phyloP scores from a whole-genome alignment of 1,140 invertebrate genomes.

The Drosophila dunni region DNA sequence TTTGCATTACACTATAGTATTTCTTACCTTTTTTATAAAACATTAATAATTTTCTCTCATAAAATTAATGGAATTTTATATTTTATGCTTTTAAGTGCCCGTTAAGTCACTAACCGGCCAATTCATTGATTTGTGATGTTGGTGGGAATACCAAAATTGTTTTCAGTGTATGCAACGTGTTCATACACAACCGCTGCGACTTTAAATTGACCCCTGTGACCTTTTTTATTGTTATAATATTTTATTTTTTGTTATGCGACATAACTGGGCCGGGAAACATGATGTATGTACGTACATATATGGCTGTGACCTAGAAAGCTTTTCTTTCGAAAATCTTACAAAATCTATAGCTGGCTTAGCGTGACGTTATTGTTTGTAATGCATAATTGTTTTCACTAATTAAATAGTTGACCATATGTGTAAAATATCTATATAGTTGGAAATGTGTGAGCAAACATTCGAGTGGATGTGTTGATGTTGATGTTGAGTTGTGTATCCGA shows the following conservation, averaged over 20 bases:
- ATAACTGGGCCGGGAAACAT: conserved; percentile 13
- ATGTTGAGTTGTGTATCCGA: background rate
- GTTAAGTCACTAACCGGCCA: no score
- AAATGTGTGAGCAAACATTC: conserved; percentile 7
- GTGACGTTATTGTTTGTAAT: conserved; percentile 59
- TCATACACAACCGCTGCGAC: background rate
- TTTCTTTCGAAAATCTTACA: conserved; percentile 74
- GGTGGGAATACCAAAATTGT: no score
- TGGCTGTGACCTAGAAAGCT: conserved; percentile 76
- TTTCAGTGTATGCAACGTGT: no score
- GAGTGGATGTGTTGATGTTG: conserved; percentile 3
- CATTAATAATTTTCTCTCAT: no score
- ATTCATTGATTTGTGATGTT: no score
- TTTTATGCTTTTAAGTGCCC: no score
- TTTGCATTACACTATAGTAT: no score
- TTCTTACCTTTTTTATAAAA: no score
- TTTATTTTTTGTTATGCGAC: conserved; percentile 42
- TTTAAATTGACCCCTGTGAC: conserved; percentile 38
- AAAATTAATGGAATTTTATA: no score
- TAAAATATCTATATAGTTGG: conserved; percentile 1
- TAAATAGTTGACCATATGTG: conserved; percentile 39
- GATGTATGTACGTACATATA: no score
- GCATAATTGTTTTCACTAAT: conserved; percentile 72
- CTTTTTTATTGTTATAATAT: conserved; percentile 45
- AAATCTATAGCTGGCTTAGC: conserved; percentile 53